Evolutionary conservation across 2,797 vertebrate species (phyloP).

Genomic region (Pipistrellus nathusii): DNA sequence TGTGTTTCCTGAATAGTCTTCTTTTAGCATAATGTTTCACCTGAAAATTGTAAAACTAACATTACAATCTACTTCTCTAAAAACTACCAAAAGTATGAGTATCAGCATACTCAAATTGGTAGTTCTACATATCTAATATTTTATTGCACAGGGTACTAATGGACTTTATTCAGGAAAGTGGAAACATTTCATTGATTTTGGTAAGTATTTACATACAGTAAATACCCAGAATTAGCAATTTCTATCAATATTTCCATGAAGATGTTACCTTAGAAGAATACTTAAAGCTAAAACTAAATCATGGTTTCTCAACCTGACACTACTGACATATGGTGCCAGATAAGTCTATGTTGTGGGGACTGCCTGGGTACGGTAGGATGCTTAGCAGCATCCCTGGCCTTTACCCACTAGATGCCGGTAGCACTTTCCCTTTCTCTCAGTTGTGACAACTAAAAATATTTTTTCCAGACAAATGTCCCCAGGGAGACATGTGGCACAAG

Average conservation of each 20-base stretch:
- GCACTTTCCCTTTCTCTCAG: background rate
- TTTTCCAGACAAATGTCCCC: background rate
- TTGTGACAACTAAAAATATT: conserved; percentile 17
- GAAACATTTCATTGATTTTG: conserved; percentile 58
- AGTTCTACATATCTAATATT: background rate
- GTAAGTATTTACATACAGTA: conserved; percentile 74
- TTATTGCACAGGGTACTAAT: background rate
- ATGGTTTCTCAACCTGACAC: background rate
- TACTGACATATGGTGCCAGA: background rate
- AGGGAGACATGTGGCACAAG: background rate
- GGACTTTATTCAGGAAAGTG: background rate
- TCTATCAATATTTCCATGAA: conserved; percentile 67
- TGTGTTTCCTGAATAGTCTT: conserved; percentile 46
- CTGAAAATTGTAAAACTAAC: conserved; percentile 35
- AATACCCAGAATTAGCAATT: conserved; percentile 64
- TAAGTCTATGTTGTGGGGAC: background rate
- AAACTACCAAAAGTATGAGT: background rate
- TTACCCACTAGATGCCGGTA: background rate
- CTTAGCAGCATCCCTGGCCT: background rate
- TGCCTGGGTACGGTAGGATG: background rate
- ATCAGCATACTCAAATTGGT: background rate
- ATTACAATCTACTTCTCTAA: conserved; percentile 51
- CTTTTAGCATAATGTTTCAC: conserved; percentile 71
- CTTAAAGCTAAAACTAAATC: conserved; percentile 40
- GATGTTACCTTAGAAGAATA: conserved; percentile 62